A percentile compares a stretch with the other conserved stretches of the same genome.
Conservation (phyloP, 2,888 invertebrate genomes). For the Archips xylosteana region DNA sequence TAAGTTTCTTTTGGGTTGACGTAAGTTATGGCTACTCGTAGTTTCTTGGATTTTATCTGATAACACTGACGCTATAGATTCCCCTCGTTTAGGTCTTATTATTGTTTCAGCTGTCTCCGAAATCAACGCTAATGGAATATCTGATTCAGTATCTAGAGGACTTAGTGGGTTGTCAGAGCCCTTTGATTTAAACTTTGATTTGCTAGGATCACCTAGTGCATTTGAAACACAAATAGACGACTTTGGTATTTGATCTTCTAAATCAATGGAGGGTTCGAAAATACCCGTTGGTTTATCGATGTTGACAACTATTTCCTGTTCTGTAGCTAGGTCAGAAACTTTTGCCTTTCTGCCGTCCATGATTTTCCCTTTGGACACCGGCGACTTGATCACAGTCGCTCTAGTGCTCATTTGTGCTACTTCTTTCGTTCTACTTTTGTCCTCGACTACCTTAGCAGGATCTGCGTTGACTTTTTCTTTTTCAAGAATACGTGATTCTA, state of each 20-base stretch:
- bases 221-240: conserved; percentile 82
- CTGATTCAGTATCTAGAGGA: conserved; percentile 75
- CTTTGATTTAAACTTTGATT: conserved; percentile 69
- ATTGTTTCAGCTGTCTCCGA: conserved; percentile 74
- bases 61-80: conserved; percentile 79
- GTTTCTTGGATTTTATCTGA: conserved; percentile 82
- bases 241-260: conserved; percentile 88
- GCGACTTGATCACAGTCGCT: conserved; percentile 86
- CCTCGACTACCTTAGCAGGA: conserved; percentile 61
- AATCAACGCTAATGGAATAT: conserved; percentile 74
- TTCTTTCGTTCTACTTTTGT: conserved; percentile 72
- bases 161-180: conserved; percentile 61
- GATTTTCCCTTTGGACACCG: conserved; percentile 81
- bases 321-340: conserved; percentile 58
- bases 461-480: conserved; percentile 71
- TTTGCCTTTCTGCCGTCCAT: conserved; percentile 78
- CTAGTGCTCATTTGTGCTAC: conserved; percentile 74
- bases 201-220: conserved; percentile 69
- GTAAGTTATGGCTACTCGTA: conserved; percentile 75
- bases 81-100: conserved; percentile 75
- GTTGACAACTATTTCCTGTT: conserved; percentile 70
- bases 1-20: conserved; percentile 77
- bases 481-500: conserved; percentile 80
- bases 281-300: conserved; percentile 88
- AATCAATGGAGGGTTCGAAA: conserved; percentile 89